Percentiles rank a stretch among this genome's conserved stretches.
These are phyloP conservation scores for Copidosoma floridanum DNA, from an alignment of 1,140 invertebrate genomes.

Conservation along the genomic window DNA sequence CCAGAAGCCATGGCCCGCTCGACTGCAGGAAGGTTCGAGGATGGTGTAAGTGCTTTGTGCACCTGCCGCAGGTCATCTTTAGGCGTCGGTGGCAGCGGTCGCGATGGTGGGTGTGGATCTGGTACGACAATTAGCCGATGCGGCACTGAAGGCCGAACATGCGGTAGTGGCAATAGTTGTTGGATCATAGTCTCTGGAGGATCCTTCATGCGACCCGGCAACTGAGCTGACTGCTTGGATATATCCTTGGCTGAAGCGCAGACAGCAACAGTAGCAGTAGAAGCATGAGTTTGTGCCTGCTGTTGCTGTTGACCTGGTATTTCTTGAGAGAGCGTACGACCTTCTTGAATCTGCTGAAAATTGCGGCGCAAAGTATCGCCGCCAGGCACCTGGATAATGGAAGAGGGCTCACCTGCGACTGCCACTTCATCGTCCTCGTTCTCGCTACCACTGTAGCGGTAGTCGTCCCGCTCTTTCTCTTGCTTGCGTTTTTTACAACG, in stretches of 20 bases:
- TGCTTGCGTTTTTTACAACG: slow-evolving; percentile 92
- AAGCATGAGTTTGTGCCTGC: slow-evolving; percentile 3
- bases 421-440: slow-evolving; percentile 86
- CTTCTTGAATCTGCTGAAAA: slow-evolving; percentile 96
- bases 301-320: slow-evolving; percentile 41
- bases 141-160: slow-evolving; percentile 78
- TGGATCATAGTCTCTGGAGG: slow-evolving; percentile 57
- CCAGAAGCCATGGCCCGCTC: slow-evolving; percentile 41
- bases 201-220: slow-evolving; percentile 56
- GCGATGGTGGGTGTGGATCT: slow-evolving; percentile 65
- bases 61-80: slow-evolving; percentile 64
- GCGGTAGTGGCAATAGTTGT: slow-evolving; percentile 84
- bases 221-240: slow-evolving; percentile 36
- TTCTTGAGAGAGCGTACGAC: slow-evolving; percentile 65
- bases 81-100: slow-evolving; percentile 85
- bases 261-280: too few relatives aligned
- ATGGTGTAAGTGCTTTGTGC: slow-evolving; percentile 61
- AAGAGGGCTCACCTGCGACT: slow-evolving; percentile 82
- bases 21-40: slow-evolving; percentile 51
- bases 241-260: slow-evolving; percentile 61
- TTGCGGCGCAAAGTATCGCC: slow-evolving; percentile 90
- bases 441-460: slow-evolving; percentile 83
- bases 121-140: slow-evolving; percentile 77
- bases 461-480: slow-evolving; percentile 82
- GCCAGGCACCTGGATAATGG: slow-evolving; percentile 84